A percentile compares a stretch with the other conserved stretches of the same genome.
These are phyloP conservation scores for Mormyrops attenuatus DNA, from an alignment of 2,797 vertebrate genomes.

Conservation along the genomic window DNA sequence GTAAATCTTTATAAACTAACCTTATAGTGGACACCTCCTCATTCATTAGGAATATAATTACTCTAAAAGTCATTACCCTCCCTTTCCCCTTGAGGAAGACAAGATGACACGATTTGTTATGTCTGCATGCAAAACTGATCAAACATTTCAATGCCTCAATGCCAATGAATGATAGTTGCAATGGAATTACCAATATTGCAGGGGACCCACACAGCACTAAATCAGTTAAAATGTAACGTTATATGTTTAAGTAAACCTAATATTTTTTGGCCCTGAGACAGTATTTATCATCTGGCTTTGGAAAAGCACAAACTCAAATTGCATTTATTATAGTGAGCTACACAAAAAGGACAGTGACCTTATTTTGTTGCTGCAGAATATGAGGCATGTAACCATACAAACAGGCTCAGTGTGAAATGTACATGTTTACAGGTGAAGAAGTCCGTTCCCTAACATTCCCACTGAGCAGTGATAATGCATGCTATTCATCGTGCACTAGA, in stretches of 20 bases:
- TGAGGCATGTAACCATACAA: background rate
- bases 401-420: background rate
- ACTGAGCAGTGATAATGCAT: background rate
- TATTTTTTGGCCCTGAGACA: background rate
- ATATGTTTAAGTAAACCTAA: background rate
- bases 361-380: background rate
- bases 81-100: conserved; percentile 19
- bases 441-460: background rate
- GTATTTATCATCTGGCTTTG: conserved; percentile 12
- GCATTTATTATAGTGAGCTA: background rate
- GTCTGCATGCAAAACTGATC: conserved; percentile 18
- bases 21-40: background rate
- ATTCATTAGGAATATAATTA: conserved; percentile 29
- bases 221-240: background rate
- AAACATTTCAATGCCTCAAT: conserved; percentile 22
- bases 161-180: conserved; percentile 12
- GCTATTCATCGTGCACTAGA: background rate
- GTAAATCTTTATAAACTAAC: background rate
- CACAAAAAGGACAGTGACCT: background rate
- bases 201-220: background rate
- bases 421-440: background rate
- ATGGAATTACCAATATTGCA: background rate
- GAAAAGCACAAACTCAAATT: background rate
- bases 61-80: conserved; percentile 30
- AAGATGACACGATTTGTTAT: conserved; percentile 23